Percentiles rank a stretch among this genome's conserved stretches.
phyloP scores from a whole-genome alignment of 2,113 vertebrate genomes.

The Indicator maculatus region DNA sequence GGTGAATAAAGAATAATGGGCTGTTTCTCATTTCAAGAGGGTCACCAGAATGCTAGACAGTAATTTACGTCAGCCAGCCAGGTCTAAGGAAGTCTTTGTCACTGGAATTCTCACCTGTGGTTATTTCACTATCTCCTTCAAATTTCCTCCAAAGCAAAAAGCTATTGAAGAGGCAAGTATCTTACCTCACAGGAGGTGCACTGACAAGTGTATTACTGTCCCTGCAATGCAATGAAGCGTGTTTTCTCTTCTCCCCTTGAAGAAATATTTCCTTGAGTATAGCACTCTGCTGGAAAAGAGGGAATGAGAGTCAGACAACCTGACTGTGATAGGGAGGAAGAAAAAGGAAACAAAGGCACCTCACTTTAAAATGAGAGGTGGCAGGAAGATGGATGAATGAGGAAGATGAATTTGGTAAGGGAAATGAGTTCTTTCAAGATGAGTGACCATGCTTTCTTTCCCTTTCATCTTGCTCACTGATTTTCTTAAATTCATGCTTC shows the following conservation, averaged over 20 bases:
- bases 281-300: background rate
- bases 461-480: constrained; percentile 61
- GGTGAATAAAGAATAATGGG: background rate
- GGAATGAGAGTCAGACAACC: background rate
- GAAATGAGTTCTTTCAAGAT: constrained; percentile 64
- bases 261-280: background rate
- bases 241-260: constrained; percentile 2
- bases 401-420: constrained; percentile 42
- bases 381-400: constrained; percentile 54
- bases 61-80: background rate
- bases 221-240: background rate
- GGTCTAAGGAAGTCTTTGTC: background rate
- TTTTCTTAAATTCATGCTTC: background rate
- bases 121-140: background rate
- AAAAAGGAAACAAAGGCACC: background rate
- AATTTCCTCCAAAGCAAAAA: background rate
- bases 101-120: background rate
- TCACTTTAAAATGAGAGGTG: constrained; percentile 44
- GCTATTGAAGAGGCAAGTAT: background rate
- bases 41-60: background rate
- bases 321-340: background rate
- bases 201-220: background rate
- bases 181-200: background rate
- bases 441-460: constrained; percentile 51
- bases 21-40: background rate